These are phyloP conservation scores for Thaumetopoea pityocampa DNA, from an alignment of 1,140 invertebrate species.

Conservation along the genomic window DNA sequence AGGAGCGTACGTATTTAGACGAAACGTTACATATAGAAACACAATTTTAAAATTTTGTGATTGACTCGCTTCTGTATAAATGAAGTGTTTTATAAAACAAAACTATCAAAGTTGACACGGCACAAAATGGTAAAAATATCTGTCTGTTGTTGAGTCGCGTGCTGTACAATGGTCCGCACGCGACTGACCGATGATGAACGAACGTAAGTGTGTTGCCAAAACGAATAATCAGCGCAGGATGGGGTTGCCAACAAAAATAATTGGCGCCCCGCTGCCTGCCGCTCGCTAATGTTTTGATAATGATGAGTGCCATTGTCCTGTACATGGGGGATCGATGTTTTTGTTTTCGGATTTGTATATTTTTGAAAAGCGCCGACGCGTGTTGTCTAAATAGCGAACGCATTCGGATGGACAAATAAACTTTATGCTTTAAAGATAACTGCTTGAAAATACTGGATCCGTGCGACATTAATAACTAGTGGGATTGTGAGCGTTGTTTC, in stretches of 20 bases:
- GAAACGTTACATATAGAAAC: too few species aligned
- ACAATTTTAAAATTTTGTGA: too few species aligned
- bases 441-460: too few species aligned
- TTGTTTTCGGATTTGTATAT: conserved; percentile 60
- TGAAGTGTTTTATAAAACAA: conserved; percentile 4
- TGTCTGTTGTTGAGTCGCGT: conserved; percentile 34
- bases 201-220: conserved; percentile 52
- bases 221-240: conserved; percentile 43
- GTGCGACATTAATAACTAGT: too few species aligned
- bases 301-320: conserved; percentile 53
- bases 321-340: conserved; percentile 38
- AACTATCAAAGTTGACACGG: conserved; percentile 10
- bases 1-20: too few species aligned
- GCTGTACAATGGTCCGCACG: conserved; percentile 33
- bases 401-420: conserved; percentile 23
- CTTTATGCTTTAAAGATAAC: too few species aligned
- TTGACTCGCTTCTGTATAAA: too few species aligned
- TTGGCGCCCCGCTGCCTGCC: conserved; percentile 63
- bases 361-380: conserved; percentile 31
- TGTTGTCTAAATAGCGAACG: conserved; percentile 37
- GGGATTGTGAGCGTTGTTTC: too few species aligned
- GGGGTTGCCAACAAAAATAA: conserved; percentile 62
- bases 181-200: conserved; percentile 44
- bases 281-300: conserved; percentile 67
- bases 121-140: conserved; percentile 14